A percentile compares a stretch with the other conserved stretches of the same genome.
Evolutionary conservation across 1,140 invertebrate genomes (phyloP).

Genomic region (Drosophila saltans): DNA sequence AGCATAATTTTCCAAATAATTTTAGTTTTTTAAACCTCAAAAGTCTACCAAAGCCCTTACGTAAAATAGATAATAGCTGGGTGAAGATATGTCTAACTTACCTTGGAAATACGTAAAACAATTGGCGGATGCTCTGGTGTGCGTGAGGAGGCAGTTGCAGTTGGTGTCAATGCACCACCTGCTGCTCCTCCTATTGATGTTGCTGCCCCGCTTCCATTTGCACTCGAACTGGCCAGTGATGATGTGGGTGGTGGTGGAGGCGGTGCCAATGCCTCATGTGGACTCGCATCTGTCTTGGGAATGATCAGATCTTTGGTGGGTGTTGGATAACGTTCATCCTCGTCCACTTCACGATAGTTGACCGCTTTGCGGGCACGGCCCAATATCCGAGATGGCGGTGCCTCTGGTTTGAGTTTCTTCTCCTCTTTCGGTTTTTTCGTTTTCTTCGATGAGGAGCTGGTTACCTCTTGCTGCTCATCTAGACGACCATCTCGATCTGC

Average conservation of each 20-base stretch:
- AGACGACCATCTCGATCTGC: conserved; percentile 39
- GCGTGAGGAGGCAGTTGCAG: conserved; percentile 54
- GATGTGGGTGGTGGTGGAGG: conserved; percentile 13
- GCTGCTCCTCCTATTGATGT: conserved; percentile 22
- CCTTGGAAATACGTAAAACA: conserved; percentile 86
- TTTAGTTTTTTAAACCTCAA: no score
- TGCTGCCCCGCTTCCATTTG: conserved; percentile 1
- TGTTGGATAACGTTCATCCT: conserved; percentile 79
- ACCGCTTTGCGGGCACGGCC: conserved; percentile 75
- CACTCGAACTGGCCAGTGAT: conserved; percentile 5
- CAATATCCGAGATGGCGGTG: conserved; percentile 79
- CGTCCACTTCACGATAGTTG: conserved; percentile 81
- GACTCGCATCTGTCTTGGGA: conserved; percentile 42
- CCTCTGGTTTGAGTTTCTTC: conserved; percentile 82
- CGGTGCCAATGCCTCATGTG: neutral
- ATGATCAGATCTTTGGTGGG: conserved; percentile 80
- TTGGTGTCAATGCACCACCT: conserved; percentile 82
- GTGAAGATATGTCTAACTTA: conserved; percentile 35
- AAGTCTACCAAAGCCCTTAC: no score
- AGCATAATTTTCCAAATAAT: no score
- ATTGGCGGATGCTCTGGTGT: conserved; percentile 85
- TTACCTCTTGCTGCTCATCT: conserved; percentile 42
- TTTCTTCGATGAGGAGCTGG: conserved; percentile 47
- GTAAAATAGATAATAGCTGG: no score
- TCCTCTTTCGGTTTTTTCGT: conserved; percentile 76